A percentile compares a stretch with the other conserved stretches of the same genome.
phyloP scores from a whole-genome alignment of 2,888 invertebrate species.

The Tipula helvola region DNA sequence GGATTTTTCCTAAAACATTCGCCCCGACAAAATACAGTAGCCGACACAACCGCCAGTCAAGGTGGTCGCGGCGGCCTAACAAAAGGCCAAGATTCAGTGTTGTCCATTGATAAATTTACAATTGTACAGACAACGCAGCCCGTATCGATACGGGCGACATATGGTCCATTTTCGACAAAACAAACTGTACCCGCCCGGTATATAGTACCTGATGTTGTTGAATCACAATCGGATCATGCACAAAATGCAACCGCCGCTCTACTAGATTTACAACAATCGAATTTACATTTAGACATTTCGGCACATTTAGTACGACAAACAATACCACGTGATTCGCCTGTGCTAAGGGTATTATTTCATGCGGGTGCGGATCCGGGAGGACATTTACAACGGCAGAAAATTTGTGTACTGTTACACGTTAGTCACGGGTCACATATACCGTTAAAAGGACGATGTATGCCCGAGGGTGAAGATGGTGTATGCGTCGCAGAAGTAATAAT shows the following conservation, averaged over 20 bases:
- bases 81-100: slow-evolving; percentile 49
- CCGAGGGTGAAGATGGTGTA: slow-evolving; percentile 84
- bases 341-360: slow-evolving; percentile 86
- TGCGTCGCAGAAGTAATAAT: slow-evolving; percentile 80
- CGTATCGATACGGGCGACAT: slow-evolving; percentile 80
- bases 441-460: slow-evolving; percentile 82
- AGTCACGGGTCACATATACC: slow-evolving; percentile 45
- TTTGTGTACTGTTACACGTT: slow-evolving; percentile 71
- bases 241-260: slow-evolving; percentile 42
- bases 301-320: slow-evolving; percentile 84
- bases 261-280: slow-evolving; percentile 51
- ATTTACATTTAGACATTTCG: slow-evolving; percentile 75
- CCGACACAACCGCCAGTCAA: slow-evolving; percentile 29
- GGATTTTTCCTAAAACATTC: slow-evolving; percentile 82
- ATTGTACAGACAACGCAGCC: slow-evolving; percentile 85
- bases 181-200: slow-evolving; percentile 83
- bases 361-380: slow-evolving; percentile 78
- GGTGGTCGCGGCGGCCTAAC: slow-evolving; percentile 24
- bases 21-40: slow-evolving; percentile 43
- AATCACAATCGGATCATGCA: slow-evolving; percentile 38
- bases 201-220: slow-evolving; percentile 73
- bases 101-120: slow-evolving; percentile 79
- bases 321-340: slow-evolving; percentile 78
- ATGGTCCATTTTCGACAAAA: slow-evolving; percentile 90
- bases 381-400: slow-evolving; percentile 61